A percentile compares a stretch with the other conserved stretches of the same genome.
phyloP scores from a whole-genome alignment of 2,797 vertebrate species.

The Pipistrellus pipistrellus region DNA sequence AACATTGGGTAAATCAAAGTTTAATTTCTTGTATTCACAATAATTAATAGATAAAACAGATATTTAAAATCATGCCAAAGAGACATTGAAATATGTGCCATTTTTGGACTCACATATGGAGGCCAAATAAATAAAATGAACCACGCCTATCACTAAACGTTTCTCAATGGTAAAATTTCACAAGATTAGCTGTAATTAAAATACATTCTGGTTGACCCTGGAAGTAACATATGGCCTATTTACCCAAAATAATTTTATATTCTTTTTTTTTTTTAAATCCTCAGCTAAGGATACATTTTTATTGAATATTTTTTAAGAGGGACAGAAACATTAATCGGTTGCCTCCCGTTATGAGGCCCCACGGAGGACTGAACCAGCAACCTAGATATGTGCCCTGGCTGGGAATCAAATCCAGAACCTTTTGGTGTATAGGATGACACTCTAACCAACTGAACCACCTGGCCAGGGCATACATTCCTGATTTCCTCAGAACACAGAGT shows the following conservation, averaged over 20 bases:
- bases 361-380: background rate
- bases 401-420: background rate
- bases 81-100: background rate
- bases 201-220: background rate
- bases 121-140: background rate
- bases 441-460: background rate
- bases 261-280: background rate
- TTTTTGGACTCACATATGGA: background rate
- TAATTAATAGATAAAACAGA: constrained; percentile 28
- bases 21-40: background rate
- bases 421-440: background rate
- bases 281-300: background rate
- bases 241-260: background rate
- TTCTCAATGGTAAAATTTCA: constrained; percentile 24
- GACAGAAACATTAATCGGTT: background rate
- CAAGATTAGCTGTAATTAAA: constrained; percentile 28
- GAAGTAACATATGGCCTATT: constrained; percentile 18
- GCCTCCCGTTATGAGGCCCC: background rate
- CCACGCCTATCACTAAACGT: background rate
- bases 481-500: constrained; percentile 24
- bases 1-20: background rate
- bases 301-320: background rate
- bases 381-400: background rate
- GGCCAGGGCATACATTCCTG: background rate
- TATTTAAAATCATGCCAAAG: constrained; percentile 62